These are phyloP conservation scores for Rhodeus uyekii DNA, from an alignment of 2,797 vertebrate species.

Conservation along the genomic window DNA sequence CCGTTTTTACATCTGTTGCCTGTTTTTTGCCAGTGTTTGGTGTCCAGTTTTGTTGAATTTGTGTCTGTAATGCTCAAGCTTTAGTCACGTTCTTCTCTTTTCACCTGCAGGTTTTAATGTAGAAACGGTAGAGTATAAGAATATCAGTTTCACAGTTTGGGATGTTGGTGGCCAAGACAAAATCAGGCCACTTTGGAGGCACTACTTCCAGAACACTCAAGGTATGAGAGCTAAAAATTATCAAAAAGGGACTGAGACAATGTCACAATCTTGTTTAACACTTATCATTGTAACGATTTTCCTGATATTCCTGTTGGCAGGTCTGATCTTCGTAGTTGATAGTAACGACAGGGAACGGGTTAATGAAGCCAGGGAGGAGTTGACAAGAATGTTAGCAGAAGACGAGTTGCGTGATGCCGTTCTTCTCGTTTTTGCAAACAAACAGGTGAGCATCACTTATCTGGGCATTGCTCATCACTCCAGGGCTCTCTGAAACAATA, in stretches of 20 bases:
- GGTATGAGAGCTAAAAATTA: conserved; percentile 68
- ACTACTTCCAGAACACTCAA: conserved; percentile 92
- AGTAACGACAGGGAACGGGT: conserved; percentile 87
- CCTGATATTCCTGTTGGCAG: conserved; percentile 57
- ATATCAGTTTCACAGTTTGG: conserved; percentile 90
- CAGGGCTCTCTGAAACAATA: not conserved
- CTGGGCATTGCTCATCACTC: not conserved
- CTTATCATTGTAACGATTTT: not conserved
- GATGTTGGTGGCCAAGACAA: conserved; percentile 89
- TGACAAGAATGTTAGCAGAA: conserved; percentile 82
- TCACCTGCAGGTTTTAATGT: conserved; percentile 83
- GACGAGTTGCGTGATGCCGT: conserved; percentile 85
- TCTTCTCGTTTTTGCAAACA: conserved; percentile 86
- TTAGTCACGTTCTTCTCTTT: not conserved
- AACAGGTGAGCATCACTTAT: conserved; percentile 75
- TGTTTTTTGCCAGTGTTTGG: not conserved
- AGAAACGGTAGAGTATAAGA: conserved; percentile 91
- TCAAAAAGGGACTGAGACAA: not conserved
- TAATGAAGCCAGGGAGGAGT: conserved; percentile 84
- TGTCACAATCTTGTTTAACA: not conserved
- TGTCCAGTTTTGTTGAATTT: not conserved
- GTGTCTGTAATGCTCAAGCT: conserved; percentile 12
- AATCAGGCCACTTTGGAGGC: conserved; percentile 88
- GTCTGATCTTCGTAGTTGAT: conserved; percentile 88
- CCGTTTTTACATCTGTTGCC: not conserved